phyloP scores from a whole-genome alignment of 2,113 vertebrate genomes.

The Gopherus flavomarginatus region DNA sequence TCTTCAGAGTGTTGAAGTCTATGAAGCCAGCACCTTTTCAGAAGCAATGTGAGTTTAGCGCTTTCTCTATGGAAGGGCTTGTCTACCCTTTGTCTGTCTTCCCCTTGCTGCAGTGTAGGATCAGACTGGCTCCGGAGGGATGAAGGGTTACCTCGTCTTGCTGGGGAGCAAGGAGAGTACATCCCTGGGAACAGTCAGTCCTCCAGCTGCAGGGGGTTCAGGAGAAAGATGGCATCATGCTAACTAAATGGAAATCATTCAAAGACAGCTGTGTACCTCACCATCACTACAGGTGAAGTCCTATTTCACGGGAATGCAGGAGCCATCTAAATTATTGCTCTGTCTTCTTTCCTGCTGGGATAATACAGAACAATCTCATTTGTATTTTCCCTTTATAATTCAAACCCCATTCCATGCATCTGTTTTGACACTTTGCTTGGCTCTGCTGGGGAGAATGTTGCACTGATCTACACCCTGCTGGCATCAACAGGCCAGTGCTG shows the following conservation, averaged over 20 bases:
- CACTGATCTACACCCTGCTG: background rate
- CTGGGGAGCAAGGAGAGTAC: background rate
- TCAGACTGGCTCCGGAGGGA: background rate
- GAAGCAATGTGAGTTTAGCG: background rate
- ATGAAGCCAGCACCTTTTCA: background rate
- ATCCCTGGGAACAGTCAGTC: background rate
- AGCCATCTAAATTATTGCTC: background rate
- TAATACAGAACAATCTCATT: background rate
- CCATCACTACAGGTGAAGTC: background rate
- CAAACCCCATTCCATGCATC: background rate
- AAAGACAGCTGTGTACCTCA: background rate
- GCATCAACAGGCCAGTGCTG: fast-evolving
- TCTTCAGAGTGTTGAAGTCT: background rate
- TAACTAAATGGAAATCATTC: background rate
- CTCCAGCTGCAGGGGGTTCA: too few relatives aligned
- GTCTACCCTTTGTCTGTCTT: background rate
- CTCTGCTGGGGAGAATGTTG: background rate
- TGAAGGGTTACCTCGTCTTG: background rate
- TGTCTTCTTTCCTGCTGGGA: background rate
- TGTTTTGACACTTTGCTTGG: background rate
- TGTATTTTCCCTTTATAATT: background rate
- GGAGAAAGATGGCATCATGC: background rate
- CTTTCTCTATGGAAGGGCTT: background rate
- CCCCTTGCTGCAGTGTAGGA: background rate
- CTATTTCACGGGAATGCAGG: background rate